Percentiles rank a stretch among this genome's conserved stretches.
Conservation (phyloP, 2,888 invertebrate genomes). For the Dicyrtoma fusca region DNA sequence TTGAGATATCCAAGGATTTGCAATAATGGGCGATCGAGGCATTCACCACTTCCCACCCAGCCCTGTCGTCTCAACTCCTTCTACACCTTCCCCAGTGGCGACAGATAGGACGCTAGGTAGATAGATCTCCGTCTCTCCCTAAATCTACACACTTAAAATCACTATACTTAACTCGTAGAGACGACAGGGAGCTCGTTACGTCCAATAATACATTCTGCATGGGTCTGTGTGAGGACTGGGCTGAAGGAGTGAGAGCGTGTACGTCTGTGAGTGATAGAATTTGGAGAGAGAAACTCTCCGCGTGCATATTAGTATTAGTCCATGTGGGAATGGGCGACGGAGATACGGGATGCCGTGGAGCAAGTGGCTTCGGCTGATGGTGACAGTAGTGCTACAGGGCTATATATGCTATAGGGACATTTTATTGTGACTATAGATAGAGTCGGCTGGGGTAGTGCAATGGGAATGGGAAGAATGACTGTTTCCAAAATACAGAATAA, state of each 20-base stretch:
- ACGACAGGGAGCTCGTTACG: constrained; percentile 9
- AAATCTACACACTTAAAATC: neutral
- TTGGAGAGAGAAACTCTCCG: constrained; percentile 3
- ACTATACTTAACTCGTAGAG: constrained; percentile 3
- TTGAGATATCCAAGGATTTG: constrained; percentile 43
- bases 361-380: too few species aligned
- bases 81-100: neutral
- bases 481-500: constrained; percentile 25
- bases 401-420: too few species aligned
- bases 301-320: constrained; percentile 1
- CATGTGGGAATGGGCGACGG: too few species aligned
- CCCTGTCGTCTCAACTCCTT: neutral
- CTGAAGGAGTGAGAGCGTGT: neutral
- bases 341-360: too few species aligned
- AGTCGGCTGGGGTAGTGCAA: neutral
- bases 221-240: neutral
- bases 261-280: neutral
- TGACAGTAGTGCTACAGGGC: too few species aligned
- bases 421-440: too few species aligned
- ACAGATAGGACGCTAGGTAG: neutral
- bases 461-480: constrained; percentile 15
- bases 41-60: constrained; percentile 23
- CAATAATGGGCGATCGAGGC: constrained; percentile 39
- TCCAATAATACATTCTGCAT: constrained; percentile 8
- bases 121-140: too few species aligned